These are phyloP conservation scores for Gobiocypris rarus DNA, from an alignment of 2,113 vertebrate genomes.

Conservation along the genomic window DNA sequence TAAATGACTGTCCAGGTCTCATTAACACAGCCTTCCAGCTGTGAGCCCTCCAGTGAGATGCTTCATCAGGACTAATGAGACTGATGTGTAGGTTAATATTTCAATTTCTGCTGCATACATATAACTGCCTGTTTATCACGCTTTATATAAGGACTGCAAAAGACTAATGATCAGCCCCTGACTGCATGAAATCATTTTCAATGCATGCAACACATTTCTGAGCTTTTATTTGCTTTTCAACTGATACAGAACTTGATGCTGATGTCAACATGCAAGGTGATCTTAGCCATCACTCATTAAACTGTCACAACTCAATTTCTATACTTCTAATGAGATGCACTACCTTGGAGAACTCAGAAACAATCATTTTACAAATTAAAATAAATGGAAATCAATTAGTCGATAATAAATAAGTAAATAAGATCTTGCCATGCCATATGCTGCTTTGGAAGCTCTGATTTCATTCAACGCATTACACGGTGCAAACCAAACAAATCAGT, in stretches of 20 bases:
- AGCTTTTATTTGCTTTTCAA: slow-evolving; percentile 50
- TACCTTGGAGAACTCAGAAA: slow-evolving; percentile 19
- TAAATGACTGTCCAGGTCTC: slow-evolving; percentile 30
- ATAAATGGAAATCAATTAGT: not conserved
- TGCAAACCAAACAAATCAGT: slow-evolving; percentile 46
- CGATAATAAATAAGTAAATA: not conserved
- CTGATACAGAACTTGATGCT: slow-evolving; percentile 47
- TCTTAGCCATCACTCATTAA: slow-evolving; percentile 43
- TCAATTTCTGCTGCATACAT: not conserved
- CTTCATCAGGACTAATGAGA: slow-evolving; percentile 21
- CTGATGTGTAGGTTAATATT: slow-evolving; percentile 30
- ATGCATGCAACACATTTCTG: slow-evolving; percentile 40
- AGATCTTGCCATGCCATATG: slow-evolving; percentile 50
- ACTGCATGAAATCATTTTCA: slow-evolving; percentile 37
- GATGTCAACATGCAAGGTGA: slow-evolving; percentile 53
- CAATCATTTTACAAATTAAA: slow-evolving; percentile 32
- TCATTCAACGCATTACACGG: slow-evolving; percentile 42
- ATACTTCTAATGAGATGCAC: slow-evolving; percentile 48
- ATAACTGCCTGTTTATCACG: not conserved
- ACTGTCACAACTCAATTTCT: slow-evolving; percentile 23
- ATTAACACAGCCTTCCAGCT: slow-evolving; percentile 41
- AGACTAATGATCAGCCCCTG: slow-evolving; percentile 39
- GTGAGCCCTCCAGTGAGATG: slow-evolving; percentile 23
- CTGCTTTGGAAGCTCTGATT: slow-evolving; percentile 56
- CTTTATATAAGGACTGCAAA: slow-evolving; percentile 27